Base-by-base conservation (phyloP, 1,140 invertebrate genomes). In the Calosoma granatense region DNA sequence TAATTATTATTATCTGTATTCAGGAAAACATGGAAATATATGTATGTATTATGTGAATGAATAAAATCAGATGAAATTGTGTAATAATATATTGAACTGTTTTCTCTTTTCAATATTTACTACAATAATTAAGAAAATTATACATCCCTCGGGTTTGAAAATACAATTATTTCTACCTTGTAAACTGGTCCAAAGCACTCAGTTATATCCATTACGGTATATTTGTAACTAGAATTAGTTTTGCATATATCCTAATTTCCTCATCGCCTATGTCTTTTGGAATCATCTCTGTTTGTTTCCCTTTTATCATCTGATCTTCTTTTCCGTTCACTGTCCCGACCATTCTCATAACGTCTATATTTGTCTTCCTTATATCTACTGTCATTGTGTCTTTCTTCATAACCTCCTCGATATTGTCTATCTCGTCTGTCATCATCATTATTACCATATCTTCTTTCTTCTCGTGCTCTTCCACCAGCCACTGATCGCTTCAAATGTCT, bases 271-370 rank as follows among this genome's bases (percentile, higher is more conserved):
- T 53, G 14, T 53, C 3, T 1, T 53, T 22, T 53, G 4, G 51
- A 53, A 22, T 53, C 51, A 53, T 53, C 51, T 12, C 22, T 9
- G 1, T n/a, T n/a, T n/a, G n/a, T n/a, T n/a, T 53, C 22, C 21
- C 20, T 53, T 21, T 22, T 53, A 22, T 47, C 41, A 47, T 47
- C 15, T 17, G 15, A 4, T 47, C 41, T 47, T 17, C 41, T 47
- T 47, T 17, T 47, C 4, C 15, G 6, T 4, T 30, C 26, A 14
- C 26, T 4, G 4, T 30, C 26, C 6, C 26, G 26, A 30, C 14
- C 26, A 14, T 30, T 30, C 14, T 4, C 6, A 30, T 30, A 30
- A 6, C 14, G 4, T 14, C 26, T 4, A 14, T 30, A 4, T 30
- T 14, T 30, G 14, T 30, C 26, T 4, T 30, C 14, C 4, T 30